Base-by-base conservation (phyloP, 2,888 invertebrate species). In the Drosophila limbata region DNA sequence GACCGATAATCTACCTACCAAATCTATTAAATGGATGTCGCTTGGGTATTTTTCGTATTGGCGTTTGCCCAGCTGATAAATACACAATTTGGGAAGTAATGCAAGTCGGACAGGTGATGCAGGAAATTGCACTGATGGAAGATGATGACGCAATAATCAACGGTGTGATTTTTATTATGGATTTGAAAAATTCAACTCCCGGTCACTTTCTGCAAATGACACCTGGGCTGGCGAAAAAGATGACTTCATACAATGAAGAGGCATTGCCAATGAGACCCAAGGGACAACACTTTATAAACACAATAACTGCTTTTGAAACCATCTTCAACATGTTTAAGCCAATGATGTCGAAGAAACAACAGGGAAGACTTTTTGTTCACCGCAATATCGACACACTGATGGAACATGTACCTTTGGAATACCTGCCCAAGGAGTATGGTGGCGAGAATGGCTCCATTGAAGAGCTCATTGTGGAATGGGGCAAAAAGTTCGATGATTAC, bases 371-470 rank as follows among this genome's bases (percentile, higher is more conserved):
- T 33, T 93, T 91, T 90, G 92, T 95, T 15, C 94, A 95, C 75
- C 94, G 93, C 74, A 90, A 94, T 79, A 92, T 93, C 64, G 94
- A 94, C 1, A 93, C 93, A 25, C 90, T 96, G 53, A 94, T 94
- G 79, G 92, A 94, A 78, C 83, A 93, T 51, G 91, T 96, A 19
- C 95, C 95, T 0, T 93, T 94, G 77, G 92, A 94, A 15, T 92
- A 94, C 61, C 90, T 96, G 28, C 95, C 95, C 0, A 92, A 91
- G 13, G 95, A 96, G 82, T 95, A 95, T 83, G 95, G 95, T 13
- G 96, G 96, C 4, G 93, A 93, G 25, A 94, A 93, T 74, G 93
- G 94, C 69, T 92, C 93, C 28, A 84, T 94, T 13, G 71, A 81
- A 13, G 91, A 90, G 40, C 71, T 88, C 3, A 73, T 83, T 8